Conservation (phyloP, 2,113 vertebrate species). For the Agapornis roseicollis region DNA sequence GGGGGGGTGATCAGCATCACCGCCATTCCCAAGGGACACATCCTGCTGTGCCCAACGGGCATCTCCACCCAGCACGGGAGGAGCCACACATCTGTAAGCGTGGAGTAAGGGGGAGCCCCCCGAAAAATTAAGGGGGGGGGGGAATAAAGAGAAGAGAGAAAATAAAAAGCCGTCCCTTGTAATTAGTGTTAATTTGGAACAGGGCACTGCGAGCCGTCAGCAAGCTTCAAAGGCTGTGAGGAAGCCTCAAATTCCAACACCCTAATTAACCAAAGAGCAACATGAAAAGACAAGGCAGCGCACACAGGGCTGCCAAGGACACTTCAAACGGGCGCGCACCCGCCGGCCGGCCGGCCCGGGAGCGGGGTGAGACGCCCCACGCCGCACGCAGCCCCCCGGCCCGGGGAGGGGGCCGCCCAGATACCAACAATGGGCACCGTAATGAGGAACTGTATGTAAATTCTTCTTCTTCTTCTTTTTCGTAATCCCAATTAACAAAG, state of each 20-base stretch:
- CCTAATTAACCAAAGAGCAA: constrained; percentile 89
- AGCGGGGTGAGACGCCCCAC: not conserved
- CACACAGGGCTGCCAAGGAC: constrained; percentile 79
- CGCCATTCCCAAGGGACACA: not conserved
- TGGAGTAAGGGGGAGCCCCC: not conserved
- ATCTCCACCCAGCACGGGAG: not conserved
- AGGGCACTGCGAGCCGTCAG: constrained; percentile 65
- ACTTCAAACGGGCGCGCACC: constrained; percentile 50
- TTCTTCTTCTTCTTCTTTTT: not conserved
- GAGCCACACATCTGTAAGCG: constrained; percentile 35
- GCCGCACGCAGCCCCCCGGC: not conserved
- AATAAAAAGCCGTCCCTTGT: constrained; percentile 65
- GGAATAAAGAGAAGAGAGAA: not conserved
- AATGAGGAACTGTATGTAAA: constrained; percentile 65
- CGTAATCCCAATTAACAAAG: constrained; percentile 62
- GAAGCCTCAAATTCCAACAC: constrained; percentile 83
- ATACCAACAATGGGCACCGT: constrained; percentile 50
- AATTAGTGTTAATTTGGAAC: constrained; percentile 77
- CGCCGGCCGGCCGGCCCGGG: not conserved
- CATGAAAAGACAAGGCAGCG: constrained; percentile 89
- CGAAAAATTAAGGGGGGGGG: not conserved
- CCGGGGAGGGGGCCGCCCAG: not conserved
- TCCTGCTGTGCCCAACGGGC: not conserved
- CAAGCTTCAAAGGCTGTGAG: constrained; percentile 75
- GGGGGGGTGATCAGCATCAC: not conserved